These are phyloP conservation scores for Phalangium opilio DNA, from an alignment of 2,888 invertebrate species.

Conservation along the genomic window DNA sequence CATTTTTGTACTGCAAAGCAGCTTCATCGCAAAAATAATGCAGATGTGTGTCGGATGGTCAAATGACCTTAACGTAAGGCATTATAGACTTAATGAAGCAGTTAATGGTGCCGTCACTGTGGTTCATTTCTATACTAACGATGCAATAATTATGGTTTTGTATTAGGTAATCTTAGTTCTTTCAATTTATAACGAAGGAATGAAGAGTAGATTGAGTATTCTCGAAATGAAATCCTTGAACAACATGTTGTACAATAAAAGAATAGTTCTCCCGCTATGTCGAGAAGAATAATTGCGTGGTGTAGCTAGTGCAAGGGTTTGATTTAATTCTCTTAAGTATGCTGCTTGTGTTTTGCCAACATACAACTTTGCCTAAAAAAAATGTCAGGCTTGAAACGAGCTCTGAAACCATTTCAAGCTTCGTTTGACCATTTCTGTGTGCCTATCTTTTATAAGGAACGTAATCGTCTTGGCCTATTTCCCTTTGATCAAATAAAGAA, in stretches of 20 bases:
- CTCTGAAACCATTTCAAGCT: no score
- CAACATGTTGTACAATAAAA: constrained; percentile 20
- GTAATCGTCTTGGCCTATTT: no score
- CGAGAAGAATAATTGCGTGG: constrained; percentile 12
- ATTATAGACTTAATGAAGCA: no score
- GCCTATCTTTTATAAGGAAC: not conserved
- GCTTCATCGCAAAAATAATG: constrained; percentile 22
- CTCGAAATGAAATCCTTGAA: constrained; percentile 20
- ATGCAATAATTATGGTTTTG: no score
- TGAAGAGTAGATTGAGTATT: constrained; percentile 20
- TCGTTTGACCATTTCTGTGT: not conserved
- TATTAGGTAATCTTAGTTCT: no score
- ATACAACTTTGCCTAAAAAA: no score
- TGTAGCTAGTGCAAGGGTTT: not conserved
- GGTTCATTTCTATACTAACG: no score
- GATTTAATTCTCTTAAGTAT: not conserved
- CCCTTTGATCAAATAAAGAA: not conserved
- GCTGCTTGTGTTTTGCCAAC: no score
- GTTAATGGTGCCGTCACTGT: no score
- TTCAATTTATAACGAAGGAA: constrained; percentile 15
- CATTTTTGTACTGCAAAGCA: constrained; percentile 22
- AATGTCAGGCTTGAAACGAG: no score
- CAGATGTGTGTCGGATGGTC: no score
- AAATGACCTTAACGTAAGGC: no score
- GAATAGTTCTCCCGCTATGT: constrained; percentile 22